Conservation (phyloP, 2,113 vertebrate genomes). For the Balaeniceps rex region DNA sequence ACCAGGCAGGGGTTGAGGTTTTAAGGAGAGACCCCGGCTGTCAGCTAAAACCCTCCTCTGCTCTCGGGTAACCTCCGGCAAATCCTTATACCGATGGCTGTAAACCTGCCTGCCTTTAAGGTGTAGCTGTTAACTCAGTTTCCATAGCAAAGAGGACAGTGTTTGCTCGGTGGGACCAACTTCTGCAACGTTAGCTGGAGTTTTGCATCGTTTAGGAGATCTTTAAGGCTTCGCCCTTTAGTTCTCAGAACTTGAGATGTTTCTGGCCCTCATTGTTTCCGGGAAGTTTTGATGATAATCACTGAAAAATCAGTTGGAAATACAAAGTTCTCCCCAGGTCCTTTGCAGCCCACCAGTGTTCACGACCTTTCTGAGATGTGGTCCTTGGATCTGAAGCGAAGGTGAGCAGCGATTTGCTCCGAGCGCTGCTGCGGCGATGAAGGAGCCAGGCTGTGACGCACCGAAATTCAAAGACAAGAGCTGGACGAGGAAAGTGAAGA, state of each 20-base stretch:
- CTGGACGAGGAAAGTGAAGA: background rate
- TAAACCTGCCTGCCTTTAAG: background rate
- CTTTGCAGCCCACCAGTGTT: background rate
- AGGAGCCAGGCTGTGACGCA: background rate
- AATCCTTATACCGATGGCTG: background rate
- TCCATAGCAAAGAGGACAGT: background rate
- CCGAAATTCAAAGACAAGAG: background rate
- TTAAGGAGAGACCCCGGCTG: background rate
- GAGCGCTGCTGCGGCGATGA: background rate
- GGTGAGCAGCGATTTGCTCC: background rate
- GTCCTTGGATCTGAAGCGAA: background rate
- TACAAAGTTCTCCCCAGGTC: background rate
- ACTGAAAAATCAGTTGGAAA: background rate
- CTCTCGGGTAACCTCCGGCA: background rate
- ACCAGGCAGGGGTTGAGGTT: background rate
- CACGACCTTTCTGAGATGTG: background rate
- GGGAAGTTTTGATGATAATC: background rate
- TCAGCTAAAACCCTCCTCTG: background rate
- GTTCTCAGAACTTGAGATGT: background rate
- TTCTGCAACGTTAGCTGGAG: background rate
- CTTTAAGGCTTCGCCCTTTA: background rate
- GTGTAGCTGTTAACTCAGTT: background rate
- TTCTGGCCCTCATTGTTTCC: background rate
- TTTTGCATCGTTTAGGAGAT: background rate
- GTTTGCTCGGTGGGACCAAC: background rate